Evolutionary conservation across 1,140 invertebrate genomes (phyloP).

Genomic region (Hyphantria cunea): DNA sequence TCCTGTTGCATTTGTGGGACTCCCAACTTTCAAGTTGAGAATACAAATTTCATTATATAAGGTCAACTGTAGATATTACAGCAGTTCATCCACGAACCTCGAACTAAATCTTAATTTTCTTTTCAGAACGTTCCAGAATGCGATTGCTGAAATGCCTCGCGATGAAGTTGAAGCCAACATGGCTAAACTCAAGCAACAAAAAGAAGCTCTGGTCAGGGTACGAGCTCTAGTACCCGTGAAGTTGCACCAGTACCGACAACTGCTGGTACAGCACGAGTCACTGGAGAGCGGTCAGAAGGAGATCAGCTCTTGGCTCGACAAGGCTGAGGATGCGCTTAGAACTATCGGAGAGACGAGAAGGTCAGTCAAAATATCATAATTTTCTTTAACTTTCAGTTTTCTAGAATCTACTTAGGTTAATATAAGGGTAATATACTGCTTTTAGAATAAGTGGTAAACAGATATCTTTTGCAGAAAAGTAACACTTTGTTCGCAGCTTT

Average conservation of each 20-base stretch:
- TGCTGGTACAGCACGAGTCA: conserved; percentile 94
- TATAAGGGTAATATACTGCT: neutral
- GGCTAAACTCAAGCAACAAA: conserved; percentile 93
- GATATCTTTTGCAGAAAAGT: too few species aligned
- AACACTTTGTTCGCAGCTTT: too few species aligned
- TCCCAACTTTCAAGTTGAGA: too few species aligned
- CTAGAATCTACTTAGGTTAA: too few species aligned
- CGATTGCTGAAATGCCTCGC: conserved; percentile 94
- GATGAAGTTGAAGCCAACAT: conserved; percentile 96
- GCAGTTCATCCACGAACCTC: too few species aligned
- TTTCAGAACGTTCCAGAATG: conserved; percentile 90
- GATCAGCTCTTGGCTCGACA: conserved; percentile 92
- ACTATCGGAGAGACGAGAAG: conserved; percentile 51
- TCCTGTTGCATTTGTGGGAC: too few species aligned
- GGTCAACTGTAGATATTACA: too few species aligned
- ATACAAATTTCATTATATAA: too few species aligned
- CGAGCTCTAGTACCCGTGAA: conserved; percentile 90
- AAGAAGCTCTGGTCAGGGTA: conserved; percentile 92
- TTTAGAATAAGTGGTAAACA: too few species aligned
- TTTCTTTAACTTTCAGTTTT: too few species aligned
- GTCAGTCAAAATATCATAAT: conserved; percentile 36
- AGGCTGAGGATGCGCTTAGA: conserved; percentile 89
- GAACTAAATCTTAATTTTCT: too few species aligned
- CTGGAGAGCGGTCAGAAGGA: conserved; percentile 93
- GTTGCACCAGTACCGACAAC: conserved; percentile 90